phyloP scores from a whole-genome alignment of 2,113 vertebrate species.

The Hippocampus barbouri region DNA sequence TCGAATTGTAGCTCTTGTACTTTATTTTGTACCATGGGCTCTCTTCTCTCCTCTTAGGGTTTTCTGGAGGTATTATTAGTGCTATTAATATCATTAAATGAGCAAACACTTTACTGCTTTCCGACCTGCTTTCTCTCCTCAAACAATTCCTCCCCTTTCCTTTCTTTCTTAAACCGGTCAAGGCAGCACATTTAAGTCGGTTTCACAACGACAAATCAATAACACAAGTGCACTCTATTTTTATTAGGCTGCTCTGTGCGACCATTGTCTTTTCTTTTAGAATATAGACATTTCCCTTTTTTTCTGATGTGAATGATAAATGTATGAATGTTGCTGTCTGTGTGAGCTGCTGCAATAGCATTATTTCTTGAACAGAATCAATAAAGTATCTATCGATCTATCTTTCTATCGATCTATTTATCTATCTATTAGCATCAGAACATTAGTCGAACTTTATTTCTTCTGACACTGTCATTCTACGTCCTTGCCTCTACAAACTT shows the following conservation, averaged over 20 bases:
- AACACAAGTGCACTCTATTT: not conserved
- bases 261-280: not conserved
- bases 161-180: not conserved
- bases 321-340: too few relatives aligned
- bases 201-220: not conserved
- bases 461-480: not conserved
- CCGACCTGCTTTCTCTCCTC: not conserved
- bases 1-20: not conserved
- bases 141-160: not conserved
- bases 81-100: constrained; percentile 4
- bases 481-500: not conserved
- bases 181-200: not conserved
- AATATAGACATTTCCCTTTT: not conserved
- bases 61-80: not conserved
- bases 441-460: not conserved
- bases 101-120: not conserved
- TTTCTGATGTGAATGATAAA: too few relatives aligned
- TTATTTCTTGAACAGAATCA: too few relatives aligned
- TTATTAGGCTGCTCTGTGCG: not conserved
- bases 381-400: too few relatives aligned
- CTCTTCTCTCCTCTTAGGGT: not conserved
- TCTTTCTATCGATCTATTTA: too few relatives aligned
- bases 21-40: not conserved
- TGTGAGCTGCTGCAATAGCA: too few relatives aligned
- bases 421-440: too few relatives aligned